These are phyloP conservation scores for Atractosteus spatula DNA, from an alignment of 2,113 vertebrate genomes.

Conservation along the genomic window DNA sequence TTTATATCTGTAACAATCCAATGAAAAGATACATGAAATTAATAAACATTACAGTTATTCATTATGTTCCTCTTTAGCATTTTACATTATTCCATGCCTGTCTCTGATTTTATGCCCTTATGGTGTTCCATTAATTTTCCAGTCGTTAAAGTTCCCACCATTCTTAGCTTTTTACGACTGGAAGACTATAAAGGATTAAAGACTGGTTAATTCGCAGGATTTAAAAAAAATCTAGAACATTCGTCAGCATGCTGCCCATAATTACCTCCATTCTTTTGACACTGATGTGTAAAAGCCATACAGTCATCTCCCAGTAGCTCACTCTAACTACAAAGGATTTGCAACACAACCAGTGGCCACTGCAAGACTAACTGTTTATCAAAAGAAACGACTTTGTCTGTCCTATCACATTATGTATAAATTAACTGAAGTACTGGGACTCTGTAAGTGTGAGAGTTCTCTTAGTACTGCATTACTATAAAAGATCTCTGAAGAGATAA, in stretches of 20 bases:
- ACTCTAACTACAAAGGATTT: too few relatives aligned
- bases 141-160: conserved; percentile 25
- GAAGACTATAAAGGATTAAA: conserved; percentile 24
- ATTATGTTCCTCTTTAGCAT: neutral
- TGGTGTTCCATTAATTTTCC: conserved; percentile 34
- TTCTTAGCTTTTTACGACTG: conserved; percentile 10
- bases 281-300: too few relatives aligned
- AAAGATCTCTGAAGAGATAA: too few relatives aligned
- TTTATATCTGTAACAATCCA: too few relatives aligned
- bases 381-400: too few relatives aligned
- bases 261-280: conserved; percentile 15
- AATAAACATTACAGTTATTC: neutral
- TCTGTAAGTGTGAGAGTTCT: too few relatives aligned
- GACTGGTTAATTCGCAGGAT: conserved; percentile 34
- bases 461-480: too few relatives aligned
- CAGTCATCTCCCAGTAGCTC: too few relatives aligned
- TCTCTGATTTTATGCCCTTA: conserved; percentile 15
- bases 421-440: too few relatives aligned
- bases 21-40: neutral
- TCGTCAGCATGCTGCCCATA: conserved; percentile 5
- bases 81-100: neutral
- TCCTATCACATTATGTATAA: too few relatives aligned
- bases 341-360: too few relatives aligned
- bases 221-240: conserved; percentile 29
- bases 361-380: too few relatives aligned